phyloP scores from a whole-genome alignment of 2,797 vertebrate genomes.

The Podargus strigoides region DNA sequence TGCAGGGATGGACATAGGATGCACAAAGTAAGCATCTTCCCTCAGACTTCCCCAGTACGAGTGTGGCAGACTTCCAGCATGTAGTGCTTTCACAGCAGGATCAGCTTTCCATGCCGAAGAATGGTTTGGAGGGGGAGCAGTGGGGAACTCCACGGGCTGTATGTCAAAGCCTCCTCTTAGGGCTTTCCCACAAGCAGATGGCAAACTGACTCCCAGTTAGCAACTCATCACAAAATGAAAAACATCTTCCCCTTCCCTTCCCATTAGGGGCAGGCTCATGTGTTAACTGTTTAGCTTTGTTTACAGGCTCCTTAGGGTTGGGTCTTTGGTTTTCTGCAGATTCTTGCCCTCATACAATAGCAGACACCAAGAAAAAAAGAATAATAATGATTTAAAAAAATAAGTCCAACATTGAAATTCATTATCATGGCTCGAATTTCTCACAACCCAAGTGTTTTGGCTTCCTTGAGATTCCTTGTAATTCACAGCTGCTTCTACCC shows the following conservation, averaged over 20 bases:
- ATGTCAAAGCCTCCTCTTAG: neutral
- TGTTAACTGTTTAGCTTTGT: neutral
- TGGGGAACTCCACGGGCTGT: neutral
- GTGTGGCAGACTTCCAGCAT: neutral
- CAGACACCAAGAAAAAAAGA: neutral
- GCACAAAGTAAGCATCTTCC: neutral
- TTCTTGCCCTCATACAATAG: neutral
- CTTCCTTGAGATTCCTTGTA: neutral
- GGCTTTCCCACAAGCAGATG: slow-evolving; percentile 26
- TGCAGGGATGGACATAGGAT: neutral
- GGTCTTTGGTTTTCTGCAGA: neutral
- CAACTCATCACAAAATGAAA: slow-evolving; percentile 32
- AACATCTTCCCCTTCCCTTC: neutral
- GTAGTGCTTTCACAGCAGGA: slow-evolving; percentile 13
- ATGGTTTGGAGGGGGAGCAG: neutral
- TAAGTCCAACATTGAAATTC: neutral
- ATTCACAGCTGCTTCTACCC: neutral
- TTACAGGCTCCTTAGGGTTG: neutral
- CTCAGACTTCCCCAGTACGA: neutral
- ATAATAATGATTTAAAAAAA: neutral
- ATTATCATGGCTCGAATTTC: rapidly evolving
- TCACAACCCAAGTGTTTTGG: neutral
- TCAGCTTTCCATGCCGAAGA: neutral
- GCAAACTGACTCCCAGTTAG: neutral
- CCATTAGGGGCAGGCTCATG: neutral